Base-by-base conservation (phyloP, 2,888 invertebrate genomes). In the Coelopa pilipes region DNA sequence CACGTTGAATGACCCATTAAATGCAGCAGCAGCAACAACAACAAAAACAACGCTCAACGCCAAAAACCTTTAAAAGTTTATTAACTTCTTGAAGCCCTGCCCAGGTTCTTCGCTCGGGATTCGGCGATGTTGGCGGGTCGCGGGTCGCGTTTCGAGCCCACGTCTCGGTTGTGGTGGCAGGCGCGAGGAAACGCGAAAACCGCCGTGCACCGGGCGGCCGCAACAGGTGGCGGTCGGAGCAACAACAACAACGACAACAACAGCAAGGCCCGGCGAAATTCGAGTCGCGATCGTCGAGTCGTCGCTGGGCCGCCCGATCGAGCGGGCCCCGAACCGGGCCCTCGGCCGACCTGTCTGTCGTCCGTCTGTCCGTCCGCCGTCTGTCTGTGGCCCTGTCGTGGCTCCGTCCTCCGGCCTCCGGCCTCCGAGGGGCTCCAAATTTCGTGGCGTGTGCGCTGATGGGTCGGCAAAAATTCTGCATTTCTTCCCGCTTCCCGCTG, bases 391-490 rank as follows among this genome's bases (percentile, higher is more conserved):
- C n/a, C n/a, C n/a, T n/a, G n/a, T 24, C 50, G n/a, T 3, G 17
- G 57, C 47, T 69, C 19, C 34, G 21, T 15, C 55, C 57, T 59
- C 47, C n/a, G 46, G n/a, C 47, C 21, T 11, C 11, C 50, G 49
- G 15, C 53, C 17, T 15, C 46, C 45, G 65, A 71, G 46, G 59
- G 60, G 46, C 60, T 62, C 62, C 47, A 69, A 74, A 74, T 34
- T 74, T 70, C 19, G 70, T 74, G 74, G 74, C 74, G 70, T 74
- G 74, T 74, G 74, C 74, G 70, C 49, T 50, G 66, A 67, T 60
- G 66, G 55, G 70, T 55, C 60, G 55, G 7, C 34, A 34, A 34
- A 34, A 75, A 59, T 62, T 62, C 34, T 77, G 19, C 46, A 47
- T 46, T 46, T 74, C 72, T 66, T 63, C 57, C 21, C 34, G 55